Conservation (phyloP, 2,113 vertebrate genomes). For the Aphelocoma coerulescens region DNA sequence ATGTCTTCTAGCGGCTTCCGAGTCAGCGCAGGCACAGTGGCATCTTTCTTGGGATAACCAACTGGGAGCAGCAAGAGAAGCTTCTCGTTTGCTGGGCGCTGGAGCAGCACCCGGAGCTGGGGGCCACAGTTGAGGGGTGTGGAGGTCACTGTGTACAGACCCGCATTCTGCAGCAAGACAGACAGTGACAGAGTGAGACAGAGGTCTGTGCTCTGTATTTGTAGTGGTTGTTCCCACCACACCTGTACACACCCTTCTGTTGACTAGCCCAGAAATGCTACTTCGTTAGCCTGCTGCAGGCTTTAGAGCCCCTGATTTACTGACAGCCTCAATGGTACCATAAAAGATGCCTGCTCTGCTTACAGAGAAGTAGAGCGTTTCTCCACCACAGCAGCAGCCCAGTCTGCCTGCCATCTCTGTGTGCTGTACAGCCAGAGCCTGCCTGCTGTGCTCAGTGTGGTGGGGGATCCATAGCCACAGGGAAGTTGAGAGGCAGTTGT, state of each 20-base stretch:
- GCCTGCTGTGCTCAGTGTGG: too few relatives aligned
- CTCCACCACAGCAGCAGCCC: background rate
- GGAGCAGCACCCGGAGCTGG: conserved; percentile 82
- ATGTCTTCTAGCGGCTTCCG: conserved; percentile 86
- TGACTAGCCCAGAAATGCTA: background rate
- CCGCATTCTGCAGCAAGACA: conserved; percentile 79
- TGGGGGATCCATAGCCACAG: background rate
- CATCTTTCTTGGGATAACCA: conserved; percentile 83
- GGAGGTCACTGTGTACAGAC: conserved; percentile 89
- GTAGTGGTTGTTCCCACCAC: background rate
- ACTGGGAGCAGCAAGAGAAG: conserved; percentile 90
- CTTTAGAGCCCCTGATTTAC: background rate
- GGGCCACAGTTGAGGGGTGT: conserved; percentile 94
- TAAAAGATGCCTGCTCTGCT: background rate
- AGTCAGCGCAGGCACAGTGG: conserved; percentile 83
- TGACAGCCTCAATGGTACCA: background rate
- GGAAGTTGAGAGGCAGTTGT: background rate
- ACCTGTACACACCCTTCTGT: background rate
- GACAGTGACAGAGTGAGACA: background rate
- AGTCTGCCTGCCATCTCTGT: background rate
- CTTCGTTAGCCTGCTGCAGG: background rate
- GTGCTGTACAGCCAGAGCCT: background rate
- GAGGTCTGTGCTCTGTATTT: background rate
- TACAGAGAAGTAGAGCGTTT: background rate
- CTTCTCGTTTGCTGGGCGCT: conserved; percentile 88